phyloP scores from a whole-genome alignment of 2,113 vertebrate genomes.

The Coreoperca whiteheadi region DNA sequence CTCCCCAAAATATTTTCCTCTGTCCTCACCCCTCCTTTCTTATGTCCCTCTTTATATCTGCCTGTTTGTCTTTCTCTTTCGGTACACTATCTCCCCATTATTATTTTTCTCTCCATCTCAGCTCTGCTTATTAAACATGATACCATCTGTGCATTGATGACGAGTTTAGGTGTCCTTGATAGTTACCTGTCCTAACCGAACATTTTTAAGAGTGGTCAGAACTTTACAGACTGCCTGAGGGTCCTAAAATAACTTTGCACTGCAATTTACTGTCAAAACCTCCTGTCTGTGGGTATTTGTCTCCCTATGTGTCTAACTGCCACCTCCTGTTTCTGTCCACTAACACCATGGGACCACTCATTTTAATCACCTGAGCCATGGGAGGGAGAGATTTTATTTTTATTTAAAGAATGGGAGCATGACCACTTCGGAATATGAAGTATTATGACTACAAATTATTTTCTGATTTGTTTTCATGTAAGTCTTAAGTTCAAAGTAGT shows the following conservation, averaged over 20 bases:
- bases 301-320: constrained; percentile 34
- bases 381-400: constrained; percentile 15
- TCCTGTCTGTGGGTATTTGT: not conserved
- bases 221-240: constrained; percentile 42
- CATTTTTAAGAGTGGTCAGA: constrained; percentile 14
- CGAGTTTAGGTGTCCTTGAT: constrained; percentile 60
- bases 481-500: not conserved
- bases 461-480: not conserved
- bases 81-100: not conserved
- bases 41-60: not conserved
- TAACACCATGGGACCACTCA: constrained; percentile 36
- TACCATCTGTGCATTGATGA: constrained; percentile 30
- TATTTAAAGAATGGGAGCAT: constrained; percentile 13
- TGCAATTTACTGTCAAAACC: constrained; percentile 37
- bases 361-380: constrained; percentile 59
- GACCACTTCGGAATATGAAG: not conserved
- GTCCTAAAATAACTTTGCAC: constrained; percentile 39
- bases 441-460: not conserved
- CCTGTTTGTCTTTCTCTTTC: constrained; percentile 7
- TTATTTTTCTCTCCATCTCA: constrained; percentile 2
- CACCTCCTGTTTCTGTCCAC: constrained; percentile 39
- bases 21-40: not conserved
- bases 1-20: not conserved
- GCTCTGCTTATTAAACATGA: constrained; percentile 47
- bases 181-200: constrained; percentile 23